phyloP scores from a whole-genome alignment of 92 coral and sea anemone genomes.

The Porites divaricata region DNA sequence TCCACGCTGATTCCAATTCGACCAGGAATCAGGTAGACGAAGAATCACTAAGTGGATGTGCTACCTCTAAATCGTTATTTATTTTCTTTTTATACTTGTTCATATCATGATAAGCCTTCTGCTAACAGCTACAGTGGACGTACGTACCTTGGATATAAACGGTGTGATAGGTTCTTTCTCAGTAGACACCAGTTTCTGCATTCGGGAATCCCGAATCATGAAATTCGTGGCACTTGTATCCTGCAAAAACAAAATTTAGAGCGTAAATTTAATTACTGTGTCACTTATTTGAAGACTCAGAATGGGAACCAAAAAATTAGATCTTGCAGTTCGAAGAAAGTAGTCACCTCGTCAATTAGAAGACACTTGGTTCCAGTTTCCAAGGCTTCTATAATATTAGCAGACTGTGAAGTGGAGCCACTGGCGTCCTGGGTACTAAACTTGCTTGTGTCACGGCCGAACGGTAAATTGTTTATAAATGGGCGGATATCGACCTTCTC shows the following conservation, averaged over 20 bases:
- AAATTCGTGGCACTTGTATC: constrained; percentile 76
- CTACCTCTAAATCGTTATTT: too few species aligned
- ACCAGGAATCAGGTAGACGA: too few species aligned
- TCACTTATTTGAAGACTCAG: too few species aligned
- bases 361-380: constrained; percentile 64
- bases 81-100: too few species aligned
- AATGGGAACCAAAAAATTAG: too few species aligned
- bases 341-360: constrained; percentile 62
- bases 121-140: not conserved
- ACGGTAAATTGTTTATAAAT: constrained; percentile 69
- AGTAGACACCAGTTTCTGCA: constrained; percentile 66
- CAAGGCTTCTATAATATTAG: constrained; percentile 68
- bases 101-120: too few species aligned
- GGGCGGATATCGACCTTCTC: constrained; percentile 70
- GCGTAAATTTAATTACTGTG: not conserved
- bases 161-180: constrained; percentile 77
- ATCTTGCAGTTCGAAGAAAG: too few species aligned
- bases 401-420: constrained; percentile 70
- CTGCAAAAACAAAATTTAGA: constrained; percentile 21
- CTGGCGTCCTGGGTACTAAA: constrained; percentile 82
- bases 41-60: too few species aligned
- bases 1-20: too few species aligned
- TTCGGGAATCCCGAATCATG: constrained; percentile 73
- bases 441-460: constrained; percentile 68
- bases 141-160: constrained; percentile 65